A percentile compares a stretch with the other conserved stretches of the same genome.
Evolutionary conservation across 1,140 invertebrate species (phyloP).

Genomic region (Drosophila pachea): DNA sequence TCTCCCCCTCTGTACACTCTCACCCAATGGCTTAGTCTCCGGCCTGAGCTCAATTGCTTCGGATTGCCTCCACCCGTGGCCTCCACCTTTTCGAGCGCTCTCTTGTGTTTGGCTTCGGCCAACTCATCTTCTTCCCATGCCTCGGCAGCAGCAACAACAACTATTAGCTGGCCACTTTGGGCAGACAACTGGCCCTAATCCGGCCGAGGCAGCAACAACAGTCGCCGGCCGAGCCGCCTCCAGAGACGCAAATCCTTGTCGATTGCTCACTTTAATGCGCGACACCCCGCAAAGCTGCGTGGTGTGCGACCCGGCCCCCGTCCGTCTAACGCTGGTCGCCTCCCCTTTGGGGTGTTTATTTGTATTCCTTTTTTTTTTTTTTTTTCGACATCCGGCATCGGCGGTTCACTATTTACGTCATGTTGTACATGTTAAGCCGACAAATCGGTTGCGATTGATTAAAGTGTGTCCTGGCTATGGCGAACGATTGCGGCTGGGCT

Average conservation of each 20-base stretch:
- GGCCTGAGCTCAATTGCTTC: not conserved
- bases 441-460: slow-evolving; percentile 79
- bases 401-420: slow-evolving; percentile 65
- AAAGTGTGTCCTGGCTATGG: slow-evolving; percentile 59
- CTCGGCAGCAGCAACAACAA: slow-evolving; percentile 39
- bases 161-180: slow-evolving; percentile 68
- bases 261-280: slow-evolving; percentile 74
- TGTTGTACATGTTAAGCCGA: slow-evolving; percentile 79
- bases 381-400: not conserved
- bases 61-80: not conserved
- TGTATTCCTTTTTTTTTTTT: too few species aligned
- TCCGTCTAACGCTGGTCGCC: too few species aligned
- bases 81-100: not conserved
- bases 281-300: slow-evolving; percentile 46
- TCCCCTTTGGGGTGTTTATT: not conserved
- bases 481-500: not conserved
- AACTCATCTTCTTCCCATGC: slow-evolving; percentile 60
- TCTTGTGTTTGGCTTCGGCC: not conserved
- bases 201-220: slow-evolving; percentile 39
- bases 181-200: slow-evolving; percentile 66
- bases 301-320: too few species aligned
- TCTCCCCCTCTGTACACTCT: not conserved
- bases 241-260: slow-evolving; percentile 64
- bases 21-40: not conserved
- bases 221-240: slow-evolving; percentile 9